phyloP scores from a whole-genome alignment of 2,797 vertebrate species.

The Microctenopoma lineatum region DNA sequence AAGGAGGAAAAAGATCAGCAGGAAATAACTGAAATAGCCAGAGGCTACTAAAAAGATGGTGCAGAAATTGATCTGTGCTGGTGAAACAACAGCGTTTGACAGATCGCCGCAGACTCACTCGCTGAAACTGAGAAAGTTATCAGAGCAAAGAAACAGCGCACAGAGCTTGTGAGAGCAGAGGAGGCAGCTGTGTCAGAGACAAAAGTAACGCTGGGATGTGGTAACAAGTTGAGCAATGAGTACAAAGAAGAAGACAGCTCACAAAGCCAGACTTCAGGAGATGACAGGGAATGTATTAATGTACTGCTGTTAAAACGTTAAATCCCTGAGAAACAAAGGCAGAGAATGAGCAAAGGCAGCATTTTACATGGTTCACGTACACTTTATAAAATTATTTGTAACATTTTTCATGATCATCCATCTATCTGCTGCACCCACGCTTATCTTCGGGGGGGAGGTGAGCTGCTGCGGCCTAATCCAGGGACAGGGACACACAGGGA shows the following conservation, averaged over 20 bases:
- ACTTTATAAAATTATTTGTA: slow-evolving; percentile 37
- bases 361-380: slow-evolving; percentile 45
- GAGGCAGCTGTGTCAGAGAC: slow-evolving; percentile 34
- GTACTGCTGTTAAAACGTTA: slow-evolving; percentile 26
- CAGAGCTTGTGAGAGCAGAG: slow-evolving; percentile 19
- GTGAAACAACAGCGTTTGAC: slow-evolving; percentile 37
- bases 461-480: no score
- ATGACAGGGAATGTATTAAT: slow-evolving; percentile 46
- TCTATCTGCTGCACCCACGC: neutral
- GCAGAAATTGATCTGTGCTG: slow-evolving; percentile 26
- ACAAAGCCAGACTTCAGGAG: slow-evolving; percentile 33
- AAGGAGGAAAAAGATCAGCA: slow-evolving; percentile 18
- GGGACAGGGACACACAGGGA: no score
- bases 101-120: slow-evolving; percentile 12
- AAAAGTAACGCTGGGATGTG: slow-evolving; percentile 22
- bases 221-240: slow-evolving; percentile 35
- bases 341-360: slow-evolving; percentile 35
- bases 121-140: slow-evolving; percentile 30
- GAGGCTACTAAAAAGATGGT: slow-evolving; percentile 18
- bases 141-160: slow-evolving; percentile 21
- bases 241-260: slow-evolving; percentile 35
- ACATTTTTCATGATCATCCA: slow-evolving; percentile 8
- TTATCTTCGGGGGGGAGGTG: neutral
- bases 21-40: slow-evolving; percentile 34
- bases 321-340: slow-evolving; percentile 30